Percentiles rank a stretch among this genome's conserved stretches.
These are phyloP conservation scores for Xyrichtys novacula DNA, from an alignment of 2,797 vertebrate species.

Conservation along the genomic window DNA sequence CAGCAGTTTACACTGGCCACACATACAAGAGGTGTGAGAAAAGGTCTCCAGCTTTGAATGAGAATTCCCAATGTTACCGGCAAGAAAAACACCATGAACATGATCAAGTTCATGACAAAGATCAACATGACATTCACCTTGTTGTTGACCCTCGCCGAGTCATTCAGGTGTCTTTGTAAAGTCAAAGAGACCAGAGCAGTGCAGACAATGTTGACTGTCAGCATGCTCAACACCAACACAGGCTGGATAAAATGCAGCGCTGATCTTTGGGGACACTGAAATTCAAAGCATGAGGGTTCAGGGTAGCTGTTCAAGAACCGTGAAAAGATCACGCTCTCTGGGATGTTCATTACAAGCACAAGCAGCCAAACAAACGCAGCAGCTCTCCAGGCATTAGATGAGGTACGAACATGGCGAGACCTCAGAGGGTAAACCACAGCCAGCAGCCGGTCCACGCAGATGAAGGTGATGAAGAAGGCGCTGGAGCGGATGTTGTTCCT, in stretches of 20 bases:
- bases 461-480: slow-evolving; percentile 79
- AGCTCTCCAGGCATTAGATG: slow-evolving; percentile 55
- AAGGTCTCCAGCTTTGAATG: fast-evolving
- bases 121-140: slow-evolving; percentile 75
- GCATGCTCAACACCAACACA: slow-evolving; percentile 45
- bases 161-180: slow-evolving; percentile 39
- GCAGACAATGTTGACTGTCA: slow-evolving; percentile 60
- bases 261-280: fast-evolving
- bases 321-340: fast-evolving
- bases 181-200: slow-evolving; percentile 67
- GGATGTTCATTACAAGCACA: slow-evolving; percentile 50
- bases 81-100: slow-evolving; percentile 72
- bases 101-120: slow-evolving; percentile 70
- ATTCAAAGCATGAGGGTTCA: slow-evolving; percentile 53
- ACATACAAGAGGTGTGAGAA: slow-evolving; percentile 27
- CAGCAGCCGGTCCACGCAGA: slow-evolving; percentile 77
- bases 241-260: not conserved
- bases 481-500: slow-evolving; percentile 76
- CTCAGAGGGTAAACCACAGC: slow-evolving; percentile 80
- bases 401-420: slow-evolving; percentile 59
- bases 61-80: slow-evolving; percentile 19
- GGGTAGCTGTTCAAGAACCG: fast-evolving
- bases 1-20: slow-evolving; percentile 73
- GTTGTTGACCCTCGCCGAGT: slow-evolving; percentile 53
- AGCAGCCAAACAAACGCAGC: slow-evolving; percentile 56